Evolutionary conservation across 2,888 invertebrate species (phyloP), one percentile per base, ranked within the genome.

Genomic region (Drosophila silvestris): DNA sequence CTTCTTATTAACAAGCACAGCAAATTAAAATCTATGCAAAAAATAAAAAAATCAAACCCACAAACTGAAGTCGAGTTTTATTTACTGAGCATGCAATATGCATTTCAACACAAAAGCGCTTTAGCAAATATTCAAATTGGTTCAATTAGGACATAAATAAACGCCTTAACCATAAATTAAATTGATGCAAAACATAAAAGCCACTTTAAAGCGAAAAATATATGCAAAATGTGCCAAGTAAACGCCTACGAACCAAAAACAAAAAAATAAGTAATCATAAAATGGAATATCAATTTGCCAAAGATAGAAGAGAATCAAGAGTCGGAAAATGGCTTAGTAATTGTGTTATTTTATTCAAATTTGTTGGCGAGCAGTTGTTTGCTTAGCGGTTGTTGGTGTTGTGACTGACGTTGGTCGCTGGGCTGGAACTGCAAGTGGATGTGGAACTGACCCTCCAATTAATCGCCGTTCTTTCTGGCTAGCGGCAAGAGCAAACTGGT

Each of bases 81-180:
- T 37, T 26, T 35, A 10, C 35, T 35, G 5, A 12, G 9, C 16
- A 39, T 28, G 37, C 65, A 60, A 68, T 58, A 50, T 60, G 50
- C 10, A 72, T 87, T 89, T 77, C 77, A 70, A 85, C 80, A 89
- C 74, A 69, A 56, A 59, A 58, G 26, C 35, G 10, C 39, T 60
- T 64, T 54, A 67, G 32, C 60, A 86, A 64, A 41, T 80, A 85
- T 79, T 81, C 91, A 85, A 85, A 89, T 83, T 66, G 65, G 69
- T 83, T 81, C 90, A 91, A 91, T 88, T 88, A 88, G 86, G 75
- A 79, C 79, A 79, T 85, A 88, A 90, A 88, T 90, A 91, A 91
- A 88, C 79, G 83, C 85, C 91, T 78, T 44, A 82, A 53, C 82
- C 85, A 77, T 85, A 76, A 82, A 87, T 87, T 90, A 90, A 85